Percentiles rank a stretch among this genome's conserved stretches.
Conservation (phyloP, 2,888 invertebrate species). For the Calliopum simillimum region DNA sequence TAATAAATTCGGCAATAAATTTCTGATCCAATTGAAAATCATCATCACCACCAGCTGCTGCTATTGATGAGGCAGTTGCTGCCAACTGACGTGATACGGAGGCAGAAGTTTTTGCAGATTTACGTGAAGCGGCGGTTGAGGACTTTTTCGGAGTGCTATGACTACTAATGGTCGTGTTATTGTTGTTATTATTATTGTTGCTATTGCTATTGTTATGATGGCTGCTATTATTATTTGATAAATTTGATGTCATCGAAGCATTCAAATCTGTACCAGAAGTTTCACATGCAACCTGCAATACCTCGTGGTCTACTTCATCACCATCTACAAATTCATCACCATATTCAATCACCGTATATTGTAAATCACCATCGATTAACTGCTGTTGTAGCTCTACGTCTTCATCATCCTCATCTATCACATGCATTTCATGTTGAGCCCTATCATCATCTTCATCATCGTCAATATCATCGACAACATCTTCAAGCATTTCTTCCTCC, state of each 20-base stretch:
- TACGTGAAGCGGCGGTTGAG: conserved; percentile 34
- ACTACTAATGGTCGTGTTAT: background rate
- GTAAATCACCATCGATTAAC: conserved; percentile 53
- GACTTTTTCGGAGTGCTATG: conserved; percentile 46
- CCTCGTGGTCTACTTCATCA: conserved; percentile 51
- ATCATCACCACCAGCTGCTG: conserved; percentile 58
- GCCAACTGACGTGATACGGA: conserved; percentile 58
- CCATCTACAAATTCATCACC: conserved; percentile 43
- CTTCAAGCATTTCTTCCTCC: conserved; percentile 61
- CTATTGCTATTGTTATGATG: conserved; percentile 33
- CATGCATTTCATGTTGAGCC: conserved; percentile 38
- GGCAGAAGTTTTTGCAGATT: conserved; percentile 38
- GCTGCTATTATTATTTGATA: conserved; percentile 12
- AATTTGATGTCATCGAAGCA: conserved; percentile 28
- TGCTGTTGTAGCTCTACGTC: conserved; percentile 45
- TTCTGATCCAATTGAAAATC: conserved; percentile 63
- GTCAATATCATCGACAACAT: conserved; percentile 47
- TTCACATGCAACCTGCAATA: conserved; percentile 44
- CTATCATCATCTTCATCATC: background rate
- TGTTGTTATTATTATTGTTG: conserved; percentile 36
- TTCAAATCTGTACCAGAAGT: conserved; percentile 39
- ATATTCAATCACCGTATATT: conserved; percentile 59
- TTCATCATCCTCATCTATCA: conserved; percentile 48
- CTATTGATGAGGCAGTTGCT: conserved; percentile 61
- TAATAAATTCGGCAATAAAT: conserved; percentile 65